Evolutionary conservation across 2,888 invertebrate genomes (phyloP).

Genomic region (Chrysopilus asiliformis): DNA sequence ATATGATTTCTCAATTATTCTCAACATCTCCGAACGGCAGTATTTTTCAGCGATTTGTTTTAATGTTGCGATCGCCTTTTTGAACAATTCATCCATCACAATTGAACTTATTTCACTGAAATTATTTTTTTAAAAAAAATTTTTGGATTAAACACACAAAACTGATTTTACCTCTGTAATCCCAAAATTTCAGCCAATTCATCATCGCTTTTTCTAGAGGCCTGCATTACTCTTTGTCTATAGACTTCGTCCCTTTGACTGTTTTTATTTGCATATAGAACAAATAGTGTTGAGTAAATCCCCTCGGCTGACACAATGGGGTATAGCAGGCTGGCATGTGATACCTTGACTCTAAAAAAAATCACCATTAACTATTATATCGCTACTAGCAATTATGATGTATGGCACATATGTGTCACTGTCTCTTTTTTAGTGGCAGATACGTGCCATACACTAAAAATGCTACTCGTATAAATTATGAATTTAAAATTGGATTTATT

Average conservation of each 20-base stretch:
- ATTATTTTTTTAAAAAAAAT: too few relatives aligned
- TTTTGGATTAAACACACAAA: too few relatives aligned
- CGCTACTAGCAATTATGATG: too few relatives aligned
- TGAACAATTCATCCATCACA: too few relatives aligned
- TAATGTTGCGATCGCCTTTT: conserved; percentile 26
- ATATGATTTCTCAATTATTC: conserved; percentile 33
- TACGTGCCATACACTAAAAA: too few relatives aligned
- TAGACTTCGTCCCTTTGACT: conserved; percentile 34
- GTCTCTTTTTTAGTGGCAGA: background rate
- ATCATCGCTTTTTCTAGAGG: conserved; percentile 27
- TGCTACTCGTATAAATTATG: too few relatives aligned
- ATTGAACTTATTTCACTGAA: too few relatives aligned
- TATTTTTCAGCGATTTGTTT: conserved; percentile 33
- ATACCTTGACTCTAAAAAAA: conserved; percentile 24
- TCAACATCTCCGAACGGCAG: conserved; percentile 34
- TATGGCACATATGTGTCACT: too few relatives aligned
- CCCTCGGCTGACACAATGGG: conserved; percentile 34
- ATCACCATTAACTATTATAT: too few relatives aligned
- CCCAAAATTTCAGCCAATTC: too few relatives aligned
- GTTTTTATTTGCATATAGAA: conserved; percentile 34
- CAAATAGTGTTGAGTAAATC: conserved; percentile 34
- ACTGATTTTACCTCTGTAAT: too few relatives aligned
- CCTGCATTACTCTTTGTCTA: conserved; percentile 27
- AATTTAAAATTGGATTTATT: too few relatives aligned
- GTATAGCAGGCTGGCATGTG: conserved; percentile 32